Conservation (phyloP, 2,113 vertebrate species). For the Oncorhynchus keta region DNA sequence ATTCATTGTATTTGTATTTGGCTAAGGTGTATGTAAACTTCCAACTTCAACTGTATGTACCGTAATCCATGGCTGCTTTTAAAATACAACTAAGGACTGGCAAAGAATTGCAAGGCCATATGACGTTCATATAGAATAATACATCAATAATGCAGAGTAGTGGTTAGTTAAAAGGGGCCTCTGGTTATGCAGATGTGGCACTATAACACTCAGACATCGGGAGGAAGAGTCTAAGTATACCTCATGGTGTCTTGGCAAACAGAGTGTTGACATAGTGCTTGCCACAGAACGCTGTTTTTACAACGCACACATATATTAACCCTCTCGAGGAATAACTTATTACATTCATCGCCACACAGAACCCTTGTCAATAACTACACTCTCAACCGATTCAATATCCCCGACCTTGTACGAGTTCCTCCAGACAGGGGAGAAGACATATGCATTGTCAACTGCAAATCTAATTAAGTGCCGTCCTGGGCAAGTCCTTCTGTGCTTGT, state of each 20-base stretch:
- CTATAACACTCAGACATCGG: no score
- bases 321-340: background rate
- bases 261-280: slow-evolving; percentile 1
- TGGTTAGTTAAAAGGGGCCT: no score
- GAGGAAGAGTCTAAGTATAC: no score
- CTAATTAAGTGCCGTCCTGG: slow-evolving; percentile 57
- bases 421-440: slow-evolving; percentile 55
- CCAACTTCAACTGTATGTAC: no score
- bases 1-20: no score
- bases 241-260: background rate
- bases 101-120: no score
- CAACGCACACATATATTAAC: background rate
- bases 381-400: slow-evolving; percentile 56
- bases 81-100: no score
- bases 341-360: slow-evolving; percentile 27
- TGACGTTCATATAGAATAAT: no score
- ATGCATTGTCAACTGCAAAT: slow-evolving; percentile 69
- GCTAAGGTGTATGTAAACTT: no score
- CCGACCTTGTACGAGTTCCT: slow-evolving; percentile 39
- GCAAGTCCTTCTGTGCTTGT: slow-evolving; percentile 48
- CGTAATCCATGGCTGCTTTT: no score
- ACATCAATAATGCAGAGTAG: no score
- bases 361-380: slow-evolving; percentile 58
- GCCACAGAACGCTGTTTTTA: slow-evolving; percentile 7
- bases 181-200: no score